Conservation (phyloP, 1,140 invertebrate species). For the Daktulosphaira vitifoliae region DNA sequence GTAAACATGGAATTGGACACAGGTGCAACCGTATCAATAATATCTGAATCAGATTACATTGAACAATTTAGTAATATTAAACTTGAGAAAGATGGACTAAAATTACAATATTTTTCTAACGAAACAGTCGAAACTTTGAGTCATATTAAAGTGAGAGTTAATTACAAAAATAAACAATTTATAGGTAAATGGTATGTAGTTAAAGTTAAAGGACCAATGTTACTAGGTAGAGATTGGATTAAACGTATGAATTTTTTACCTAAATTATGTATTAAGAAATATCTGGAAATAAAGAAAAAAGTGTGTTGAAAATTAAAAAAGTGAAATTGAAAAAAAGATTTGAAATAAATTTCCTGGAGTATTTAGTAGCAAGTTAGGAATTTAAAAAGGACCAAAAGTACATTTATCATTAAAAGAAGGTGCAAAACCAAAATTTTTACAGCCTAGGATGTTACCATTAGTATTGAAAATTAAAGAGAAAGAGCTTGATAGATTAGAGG, state of each 20-base stretch:
- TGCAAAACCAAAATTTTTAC: slow-evolving; percentile 40
- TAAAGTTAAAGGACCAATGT: slow-evolving; percentile 15
- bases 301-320: too few species aligned
- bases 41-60: not conserved
- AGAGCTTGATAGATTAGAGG: slow-evolving; percentile 23
- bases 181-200: not conserved
- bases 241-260: not conserved
- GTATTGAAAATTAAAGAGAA: slow-evolving; percentile 42
- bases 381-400: not conserved
- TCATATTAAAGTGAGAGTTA: not conserved
- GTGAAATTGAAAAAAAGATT: not conserved
- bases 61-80: not conserved
- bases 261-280: not conserved
- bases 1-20: not conserved
- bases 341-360: slow-evolving; percentile 1
- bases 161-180: not conserved
- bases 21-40: slow-evolving; percentile 1
- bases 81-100: not conserved
- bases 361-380: not conserved
- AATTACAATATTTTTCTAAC: not conserved
- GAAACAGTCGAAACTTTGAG: not conserved
- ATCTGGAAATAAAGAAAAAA: too few species aligned
- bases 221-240: slow-evolving; percentile 25
- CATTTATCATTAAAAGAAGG: not conserved
- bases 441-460: slow-evolving; percentile 43